A percentile compares a stretch with the other conserved stretches of the same genome.
phyloP scores from a whole-genome alignment of 35 echinoderm and acorn worm genomes.

The Strongylocentrotus purpuratus region DNA sequence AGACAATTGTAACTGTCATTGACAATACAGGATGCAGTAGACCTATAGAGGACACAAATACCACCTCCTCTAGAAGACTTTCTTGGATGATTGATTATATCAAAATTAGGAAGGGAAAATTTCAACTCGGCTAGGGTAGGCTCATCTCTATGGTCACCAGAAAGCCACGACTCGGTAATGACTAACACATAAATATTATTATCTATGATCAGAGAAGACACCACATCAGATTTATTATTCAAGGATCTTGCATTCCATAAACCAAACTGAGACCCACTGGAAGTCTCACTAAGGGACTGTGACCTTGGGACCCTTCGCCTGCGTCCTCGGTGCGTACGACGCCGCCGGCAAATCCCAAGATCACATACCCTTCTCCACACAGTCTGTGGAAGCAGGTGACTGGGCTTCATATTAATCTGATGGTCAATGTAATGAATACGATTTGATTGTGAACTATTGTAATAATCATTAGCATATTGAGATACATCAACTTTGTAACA shows the following conservation, averaged over 20 bases:
- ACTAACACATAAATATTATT: constrained; percentile 54
- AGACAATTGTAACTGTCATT: background rate
- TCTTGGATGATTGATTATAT: constrained; percentile 22
- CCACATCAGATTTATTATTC: constrained; percentile 38
- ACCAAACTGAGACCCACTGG: constrained; percentile 18
- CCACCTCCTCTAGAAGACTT: too few species aligned
- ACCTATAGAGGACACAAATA: too few species aligned
- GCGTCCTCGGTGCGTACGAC: constrained; percentile 19
- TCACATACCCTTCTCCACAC: constrained; percentile 26
- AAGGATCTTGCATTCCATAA: background rate
- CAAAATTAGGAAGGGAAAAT: constrained; percentile 52
- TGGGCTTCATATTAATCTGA: background rate
- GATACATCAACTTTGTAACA: background rate
- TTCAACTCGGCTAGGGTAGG: constrained; percentile 55
- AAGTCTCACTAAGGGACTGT: background rate
- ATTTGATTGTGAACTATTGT: background rate
- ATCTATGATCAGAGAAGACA: constrained; percentile 56
- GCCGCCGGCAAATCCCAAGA: background rate
- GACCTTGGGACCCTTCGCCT: constrained; percentile 39
- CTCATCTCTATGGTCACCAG: constrained; percentile 50
- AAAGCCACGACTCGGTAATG: constrained; percentile 58
- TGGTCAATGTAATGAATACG: background rate
- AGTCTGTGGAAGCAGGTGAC: background rate
- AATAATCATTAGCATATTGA: background rate
- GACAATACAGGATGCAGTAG: too few species aligned